Conservation (phyloP, 1,140 invertebrate species). For the Eriosoma lanigerum region DNA sequence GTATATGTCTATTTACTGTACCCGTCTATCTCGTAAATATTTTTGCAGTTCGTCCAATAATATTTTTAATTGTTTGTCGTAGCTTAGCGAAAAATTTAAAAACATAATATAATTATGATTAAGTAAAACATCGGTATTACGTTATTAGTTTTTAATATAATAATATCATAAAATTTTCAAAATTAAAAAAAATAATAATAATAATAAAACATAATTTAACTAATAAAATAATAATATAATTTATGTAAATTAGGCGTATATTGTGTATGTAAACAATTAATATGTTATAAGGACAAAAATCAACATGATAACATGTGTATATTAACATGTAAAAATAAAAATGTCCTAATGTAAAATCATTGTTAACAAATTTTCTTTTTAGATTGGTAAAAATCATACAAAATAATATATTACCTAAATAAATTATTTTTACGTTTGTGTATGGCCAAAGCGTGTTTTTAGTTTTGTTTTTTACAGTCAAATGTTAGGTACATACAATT, state of each 20-base stretch:
- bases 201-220: slow-evolving; percentile 24
- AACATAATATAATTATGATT: neutral
- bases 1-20: too few relatives aligned
- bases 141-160: slow-evolving; percentile 18
- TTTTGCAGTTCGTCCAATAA: slow-evolving; percentile 9
- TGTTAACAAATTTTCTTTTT: slow-evolving; percentile 34
- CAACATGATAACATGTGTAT: neutral
- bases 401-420: slow-evolving; percentile 33
- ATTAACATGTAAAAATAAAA: neutral
- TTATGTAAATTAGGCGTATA: slow-evolving; percentile 16
- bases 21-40: neutral
- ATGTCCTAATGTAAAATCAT: slow-evolving; percentile 34
- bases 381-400: slow-evolving; percentile 23
- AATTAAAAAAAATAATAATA: slow-evolving; percentile 7
- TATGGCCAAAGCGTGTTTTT: slow-evolving; percentile 39
- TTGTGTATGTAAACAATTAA: slow-evolving; percentile 24
- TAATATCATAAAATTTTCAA: slow-evolving; percentile 27
- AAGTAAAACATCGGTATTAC: slow-evolving; percentile 11
- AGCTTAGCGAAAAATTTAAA: slow-evolving; percentile 16
- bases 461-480: slow-evolving; percentile 48
- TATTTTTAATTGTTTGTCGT: slow-evolving; percentile 29
- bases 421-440: slow-evolving; percentile 38
- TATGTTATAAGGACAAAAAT: slow-evolving; percentile 39
- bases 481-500: slow-evolving; percentile 35
- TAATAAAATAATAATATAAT: slow-evolving; percentile 26